A percentile compares a stretch with the other conserved stretches of the same genome.
phyloP scores from a whole-genome alignment of 1,140 invertebrate species.

The Heliconius hermathena region DNA sequence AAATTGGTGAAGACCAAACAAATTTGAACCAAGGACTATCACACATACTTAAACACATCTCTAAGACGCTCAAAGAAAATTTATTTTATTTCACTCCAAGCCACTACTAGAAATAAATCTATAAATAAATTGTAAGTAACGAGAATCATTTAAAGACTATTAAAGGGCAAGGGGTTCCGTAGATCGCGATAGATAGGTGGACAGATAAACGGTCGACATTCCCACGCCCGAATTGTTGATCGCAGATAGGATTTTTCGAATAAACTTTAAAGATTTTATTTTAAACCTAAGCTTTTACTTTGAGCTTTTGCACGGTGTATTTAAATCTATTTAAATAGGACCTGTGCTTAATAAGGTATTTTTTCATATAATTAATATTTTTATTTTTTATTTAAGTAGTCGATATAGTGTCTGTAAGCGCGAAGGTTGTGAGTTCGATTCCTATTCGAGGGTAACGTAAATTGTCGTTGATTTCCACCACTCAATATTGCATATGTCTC shows the following conservation, averaged over 20 bases:
- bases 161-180: conserved; percentile 45
- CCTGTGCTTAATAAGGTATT: background rate
- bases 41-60: background rate
- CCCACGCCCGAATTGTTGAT: conserved; percentile 50
- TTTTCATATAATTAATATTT: background rate
- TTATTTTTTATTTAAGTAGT: background rate
- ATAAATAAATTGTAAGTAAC: conserved; percentile 12
- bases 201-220: conserved; percentile 45
- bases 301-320: background rate
- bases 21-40: background rate
- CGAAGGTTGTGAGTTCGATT: background rate
- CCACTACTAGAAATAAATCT: conserved; percentile 6
- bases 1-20: background rate
- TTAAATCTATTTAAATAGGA: background rate
- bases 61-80: background rate
- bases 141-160: conserved; percentile 41
- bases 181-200: conserved; percentile 40
- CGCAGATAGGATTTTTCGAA: conserved; percentile 39
- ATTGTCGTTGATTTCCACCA: background rate
- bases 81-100: background rate
- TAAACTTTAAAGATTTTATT: conserved; percentile 14
- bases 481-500: background rate
- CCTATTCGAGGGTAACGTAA: background rate
- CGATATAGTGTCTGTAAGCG: background rate
- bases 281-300: conserved; percentile 7